Conservation (phyloP, 2,797 vertebrate species). For the Astyanax mexicanus region DNA sequence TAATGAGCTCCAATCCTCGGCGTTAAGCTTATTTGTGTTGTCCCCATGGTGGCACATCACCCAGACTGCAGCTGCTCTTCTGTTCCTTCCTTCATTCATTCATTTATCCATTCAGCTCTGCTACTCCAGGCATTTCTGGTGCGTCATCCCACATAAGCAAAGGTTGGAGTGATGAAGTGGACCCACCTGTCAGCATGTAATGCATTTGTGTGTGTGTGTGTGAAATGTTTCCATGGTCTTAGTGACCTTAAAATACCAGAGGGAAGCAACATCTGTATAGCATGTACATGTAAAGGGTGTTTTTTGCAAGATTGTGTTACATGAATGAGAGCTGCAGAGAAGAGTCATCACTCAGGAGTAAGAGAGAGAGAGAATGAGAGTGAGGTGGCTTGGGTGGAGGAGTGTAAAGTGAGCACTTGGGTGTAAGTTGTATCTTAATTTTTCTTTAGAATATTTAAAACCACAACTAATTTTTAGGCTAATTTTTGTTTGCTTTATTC, state of each 20-base stretch:
- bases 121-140: conserved; percentile 73
- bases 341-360: no score
- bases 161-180: conserved; percentile 4
- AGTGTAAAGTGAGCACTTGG: no score
- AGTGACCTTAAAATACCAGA: conserved; percentile 42
- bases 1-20: conserved; percentile 22
- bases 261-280: conserved; percentile 67
- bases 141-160: conserved; percentile 75
- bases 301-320: conserved; percentile 69
- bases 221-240: conserved; percentile 23
- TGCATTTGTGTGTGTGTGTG: background rate
- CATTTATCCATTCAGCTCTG: conserved; percentile 81
- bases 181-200: background rate
- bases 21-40: conserved; percentile 82
- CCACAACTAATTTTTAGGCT: no score
- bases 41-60: conserved; percentile 74
- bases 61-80: conserved; percentile 74
- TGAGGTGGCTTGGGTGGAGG: background rate
- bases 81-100: conserved; percentile 77
- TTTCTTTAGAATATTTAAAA: no score
- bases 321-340: background rate
- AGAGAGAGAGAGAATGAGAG: no score
- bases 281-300: conserved; percentile 71
- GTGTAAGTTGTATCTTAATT: no score
- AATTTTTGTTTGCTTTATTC: no score